Base-by-base conservation (phyloP, 1,140 invertebrate species). In the Asobara japonica region DNA sequence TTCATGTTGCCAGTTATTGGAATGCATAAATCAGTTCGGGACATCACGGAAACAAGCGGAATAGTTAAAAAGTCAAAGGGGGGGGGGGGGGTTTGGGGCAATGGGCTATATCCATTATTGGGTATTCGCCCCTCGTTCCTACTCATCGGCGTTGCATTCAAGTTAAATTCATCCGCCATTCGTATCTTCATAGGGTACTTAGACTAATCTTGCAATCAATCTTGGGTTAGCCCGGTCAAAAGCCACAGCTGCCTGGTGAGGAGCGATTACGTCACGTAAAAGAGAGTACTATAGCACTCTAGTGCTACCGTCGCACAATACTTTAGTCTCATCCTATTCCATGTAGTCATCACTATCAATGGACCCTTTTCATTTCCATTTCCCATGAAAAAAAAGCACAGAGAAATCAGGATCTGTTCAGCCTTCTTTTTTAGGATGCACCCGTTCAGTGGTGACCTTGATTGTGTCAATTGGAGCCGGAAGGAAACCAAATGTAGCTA, bases 191-290 rank as follows among this genome's bases (percentile, higher is more conserved):
- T 73, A 68, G 68, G 67, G 71, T 77, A 77, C 73, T 77, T 76
- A 73, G 74, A 76, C 76, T 78, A 80, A 80, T 80, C 77, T 78
- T 62, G 74, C 74, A 77, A 80, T 78, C 77, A 76, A 80, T 80
- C 78, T 80, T 76, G 68, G 68, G 66, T 62, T 70, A 25, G 60
- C 73, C 70, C 72, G 78, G 76, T 78, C 76, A 80, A 71, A 76
- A 73, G 77, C 74, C 77, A 78, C 77, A 80, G 77, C 76, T 77
- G 76, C 75, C 41, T 67, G 36, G 65, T 72, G 69, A 72, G 61
- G 65, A 75, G 60, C 72, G 73, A 75, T 72, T 76, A 75, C 72
- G 76, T 76, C 76, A 76, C 70, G 74, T 69, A 74, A 78, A 76
- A 78, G 77, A 79, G 75, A 76, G 77, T 74, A 74, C 67, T 36